phyloP scores from a whole-genome alignment of 2,888 invertebrate genomes.

The Monoplex corrugatus region DNA sequence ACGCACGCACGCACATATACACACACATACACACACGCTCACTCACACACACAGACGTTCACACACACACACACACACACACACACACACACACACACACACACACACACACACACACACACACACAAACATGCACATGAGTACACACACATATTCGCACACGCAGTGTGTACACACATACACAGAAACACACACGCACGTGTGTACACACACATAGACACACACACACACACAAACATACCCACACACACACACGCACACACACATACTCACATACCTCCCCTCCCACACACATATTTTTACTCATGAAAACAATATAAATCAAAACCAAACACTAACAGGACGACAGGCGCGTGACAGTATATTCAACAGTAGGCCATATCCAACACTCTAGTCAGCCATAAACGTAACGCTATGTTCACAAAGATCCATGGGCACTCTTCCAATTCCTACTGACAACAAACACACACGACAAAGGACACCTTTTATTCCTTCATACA shows the following conservation, averaged over 20 bases:
- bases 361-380: too few species aligned
- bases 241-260: background rate
- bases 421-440: too few species aligned
- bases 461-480: too few species aligned
- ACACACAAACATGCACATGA: background rate
- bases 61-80: conserved; percentile 29
- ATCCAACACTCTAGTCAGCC: too few species aligned
- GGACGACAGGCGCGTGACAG: too few species aligned
- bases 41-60: background rate
- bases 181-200: background rate
- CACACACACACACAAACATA: background rate
- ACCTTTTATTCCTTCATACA: too few species aligned
- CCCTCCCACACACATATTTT: too few species aligned
- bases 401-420: too few species aligned
- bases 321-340: too few species aligned
- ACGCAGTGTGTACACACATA: background rate
- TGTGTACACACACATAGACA: background rate
- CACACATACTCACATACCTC: too few species aligned
- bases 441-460: too few species aligned
- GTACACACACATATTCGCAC: background rate
- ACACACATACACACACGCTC: background rate
- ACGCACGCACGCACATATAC: background rate
- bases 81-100: conserved; percentile 20
- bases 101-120: conserved; percentile 27
- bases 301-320: too few species aligned